Conservation (phyloP, 2,113 vertebrate genomes). For the Xiphophorus hellerii region DNA sequence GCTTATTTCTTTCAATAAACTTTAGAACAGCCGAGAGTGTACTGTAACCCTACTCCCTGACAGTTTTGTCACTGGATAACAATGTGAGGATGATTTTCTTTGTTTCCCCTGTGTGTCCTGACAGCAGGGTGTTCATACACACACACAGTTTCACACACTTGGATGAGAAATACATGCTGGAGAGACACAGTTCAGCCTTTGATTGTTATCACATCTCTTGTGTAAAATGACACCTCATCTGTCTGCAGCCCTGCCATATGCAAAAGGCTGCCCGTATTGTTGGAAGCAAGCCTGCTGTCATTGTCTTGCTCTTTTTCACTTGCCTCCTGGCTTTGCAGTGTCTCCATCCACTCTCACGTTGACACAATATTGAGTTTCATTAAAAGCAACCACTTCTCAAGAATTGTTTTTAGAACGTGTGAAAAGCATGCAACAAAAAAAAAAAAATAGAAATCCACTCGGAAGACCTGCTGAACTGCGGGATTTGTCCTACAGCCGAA, state of each 20-base stretch:
- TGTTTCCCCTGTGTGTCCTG: constrained; percentile 21
- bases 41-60: constrained; percentile 15
- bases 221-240: constrained; percentile 45
- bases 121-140: constrained; percentile 30
- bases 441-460: constrained; percentile 14
- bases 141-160: constrained; percentile 28
- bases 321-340: constrained; percentile 15
- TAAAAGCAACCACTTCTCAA: not conserved
- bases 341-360: constrained; percentile 4
- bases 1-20: not conserved
- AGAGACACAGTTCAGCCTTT: constrained; percentile 27
- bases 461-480: constrained; percentile 27
- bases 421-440: constrained; percentile 30
- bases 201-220: constrained; percentile 36
- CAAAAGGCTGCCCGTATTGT: constrained; percentile 41
- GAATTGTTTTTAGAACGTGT: constrained; percentile 9
- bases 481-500: constrained; percentile 43
- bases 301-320: constrained; percentile 11
- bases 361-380: constrained; percentile 44
- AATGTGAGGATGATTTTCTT: constrained; percentile 41
- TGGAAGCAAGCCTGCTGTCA: constrained; percentile 24
- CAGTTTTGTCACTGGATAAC: constrained; percentile 50
- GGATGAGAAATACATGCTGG: constrained; percentile 16
- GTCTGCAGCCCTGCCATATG: constrained; percentile 19
- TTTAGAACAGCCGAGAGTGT: not conserved